A percentile compares a stretch with the other conserved stretches of the same genome.
phyloP scores from a whole-genome alignment of 2,888 invertebrate species.

The Oxystoma pomonae region DNA sequence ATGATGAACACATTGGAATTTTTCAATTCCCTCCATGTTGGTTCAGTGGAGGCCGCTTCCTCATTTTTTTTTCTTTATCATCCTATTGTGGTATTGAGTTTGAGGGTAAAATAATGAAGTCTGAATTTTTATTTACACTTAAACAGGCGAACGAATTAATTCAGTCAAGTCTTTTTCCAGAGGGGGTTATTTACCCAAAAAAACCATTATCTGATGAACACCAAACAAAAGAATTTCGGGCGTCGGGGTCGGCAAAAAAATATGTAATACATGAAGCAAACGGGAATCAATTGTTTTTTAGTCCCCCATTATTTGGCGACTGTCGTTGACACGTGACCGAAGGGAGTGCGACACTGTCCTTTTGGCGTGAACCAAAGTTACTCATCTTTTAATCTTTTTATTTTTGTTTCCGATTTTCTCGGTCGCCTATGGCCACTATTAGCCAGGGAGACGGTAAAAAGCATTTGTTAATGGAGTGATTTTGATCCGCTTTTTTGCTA shows the following conservation, averaged over 20 bases:
- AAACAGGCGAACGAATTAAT: neutral
- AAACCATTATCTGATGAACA: neutral
- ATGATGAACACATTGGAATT: no score
- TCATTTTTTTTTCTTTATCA: no score
- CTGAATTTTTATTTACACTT: neutral
- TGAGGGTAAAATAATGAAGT: neutral
- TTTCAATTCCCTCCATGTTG: no score
- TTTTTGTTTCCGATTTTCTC: conserved; percentile 37
- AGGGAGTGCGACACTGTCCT: conserved; percentile 25
- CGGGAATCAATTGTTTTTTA: conserved; percentile 38
- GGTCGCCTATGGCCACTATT: conserved; percentile 21
- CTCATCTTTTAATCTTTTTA: conserved; percentile 42
- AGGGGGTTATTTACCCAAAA: neutral
- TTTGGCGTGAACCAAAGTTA: conserved; percentile 37
- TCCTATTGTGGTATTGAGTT: no score
- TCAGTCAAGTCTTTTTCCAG: neutral
- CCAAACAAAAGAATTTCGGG: neutral
- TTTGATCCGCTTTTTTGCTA: no score
- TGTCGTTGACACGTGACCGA: conserved; percentile 39
- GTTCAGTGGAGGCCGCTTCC: no score
- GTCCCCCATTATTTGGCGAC: conserved; percentile 38
- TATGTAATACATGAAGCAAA: conserved; percentile 39
- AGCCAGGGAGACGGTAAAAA: no score
- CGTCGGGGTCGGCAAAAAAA: conserved; percentile 25
- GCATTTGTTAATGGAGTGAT: no score